Evolutionary conservation across 30 jellyfish, hydroid and myxozoan genomes (phyloP).

Genomic region (Aurelia sp.): DNA sequence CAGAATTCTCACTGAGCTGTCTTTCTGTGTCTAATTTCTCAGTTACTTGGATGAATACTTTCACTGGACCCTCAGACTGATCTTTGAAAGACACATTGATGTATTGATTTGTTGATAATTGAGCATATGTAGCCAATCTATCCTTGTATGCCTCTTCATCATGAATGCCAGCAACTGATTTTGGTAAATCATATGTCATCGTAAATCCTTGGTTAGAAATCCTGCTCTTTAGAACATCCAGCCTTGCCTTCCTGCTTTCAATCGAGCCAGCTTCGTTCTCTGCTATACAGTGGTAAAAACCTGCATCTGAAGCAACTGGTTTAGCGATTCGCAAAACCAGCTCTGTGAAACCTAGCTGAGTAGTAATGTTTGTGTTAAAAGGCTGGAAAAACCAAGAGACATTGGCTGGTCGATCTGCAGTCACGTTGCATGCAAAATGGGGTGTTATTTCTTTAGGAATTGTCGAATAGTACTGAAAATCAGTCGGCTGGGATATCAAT

Average conservation of each 20-base stretch:
- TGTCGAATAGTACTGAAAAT: slow-evolving; percentile 26
- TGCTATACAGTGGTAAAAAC: slow-evolving; percentile 65
- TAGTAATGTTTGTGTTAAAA: neutral
- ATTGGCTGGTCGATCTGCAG: slow-evolving; percentile 72
- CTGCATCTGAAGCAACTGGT: slow-evolving; percentile 36
- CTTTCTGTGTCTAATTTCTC: neutral
- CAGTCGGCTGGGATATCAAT: slow-evolving; percentile 40
- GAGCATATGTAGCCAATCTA: slow-evolving; percentile 8
- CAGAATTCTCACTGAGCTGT: neutral
- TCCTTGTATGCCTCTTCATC: slow-evolving; percentile 3
- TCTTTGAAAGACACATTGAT: slow-evolving; percentile 42
- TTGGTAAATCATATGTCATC: slow-evolving; percentile 12
- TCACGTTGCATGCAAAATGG: slow-evolving; percentile 53
- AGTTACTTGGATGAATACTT: slow-evolving; percentile 14
- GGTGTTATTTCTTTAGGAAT: slow-evolving; percentile 42
- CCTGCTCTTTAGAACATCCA: slow-evolving; percentile 59
- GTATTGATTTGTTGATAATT: slow-evolving; percentile 14
- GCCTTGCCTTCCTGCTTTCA: slow-evolving; percentile 67
- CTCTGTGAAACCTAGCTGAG: neutral
- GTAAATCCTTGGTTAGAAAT: slow-evolving; percentile 50
- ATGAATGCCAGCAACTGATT: slow-evolving; percentile 10
- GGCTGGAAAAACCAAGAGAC: slow-evolving; percentile 57
- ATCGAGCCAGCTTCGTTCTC: slow-evolving; percentile 46
- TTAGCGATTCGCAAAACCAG: slow-evolving; percentile 22
- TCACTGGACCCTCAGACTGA: slow-evolving; percentile 16